These are phyloP conservation scores for Iphiclides podalirius DNA, from an alignment of 2,888 invertebrate species.

Conservation along the genomic window DNA sequence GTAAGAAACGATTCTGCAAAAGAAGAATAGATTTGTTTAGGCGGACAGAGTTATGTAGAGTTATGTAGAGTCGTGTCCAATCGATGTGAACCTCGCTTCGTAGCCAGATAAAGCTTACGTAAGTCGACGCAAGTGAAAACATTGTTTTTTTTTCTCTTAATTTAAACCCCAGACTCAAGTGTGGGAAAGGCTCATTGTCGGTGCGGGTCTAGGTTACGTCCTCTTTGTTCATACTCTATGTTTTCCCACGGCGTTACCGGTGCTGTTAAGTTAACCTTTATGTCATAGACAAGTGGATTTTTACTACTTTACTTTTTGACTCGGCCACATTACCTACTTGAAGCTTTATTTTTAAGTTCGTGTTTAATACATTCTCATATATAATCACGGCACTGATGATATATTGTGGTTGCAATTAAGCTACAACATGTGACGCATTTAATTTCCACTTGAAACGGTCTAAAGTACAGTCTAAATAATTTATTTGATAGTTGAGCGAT, in stretches of 20 bases:
- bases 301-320: background rate
- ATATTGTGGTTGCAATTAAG: no score
- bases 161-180: slow-evolving; percentile 52
- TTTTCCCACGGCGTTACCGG: slow-evolving; percentile 53
- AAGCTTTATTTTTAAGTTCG: no score
- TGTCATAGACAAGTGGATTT: slow-evolving; percentile 24
- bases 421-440: no score
- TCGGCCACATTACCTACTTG: no score
- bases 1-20: no score
- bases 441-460: no score
- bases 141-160: slow-evolving; percentile 44
- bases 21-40: no score
- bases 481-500: no score
- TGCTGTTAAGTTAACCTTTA: slow-evolving; percentile 30
- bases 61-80: background rate
- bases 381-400: no score
- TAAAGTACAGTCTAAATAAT: no score
- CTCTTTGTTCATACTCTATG: slow-evolving; percentile 42
- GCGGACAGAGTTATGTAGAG: no score
- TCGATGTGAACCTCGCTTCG: slow-evolving; percentile 10
- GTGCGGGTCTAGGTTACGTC: slow-evolving; percentile 60
- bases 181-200: slow-evolving; percentile 53
- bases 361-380: no score
- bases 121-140: slow-evolving; percentile 55
- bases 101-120: slow-evolving; percentile 39